Percentiles rank a stretch among this genome's conserved stretches.
Conservation (phyloP, 1,140 invertebrate species). For the Pantala flavescens region DNA sequence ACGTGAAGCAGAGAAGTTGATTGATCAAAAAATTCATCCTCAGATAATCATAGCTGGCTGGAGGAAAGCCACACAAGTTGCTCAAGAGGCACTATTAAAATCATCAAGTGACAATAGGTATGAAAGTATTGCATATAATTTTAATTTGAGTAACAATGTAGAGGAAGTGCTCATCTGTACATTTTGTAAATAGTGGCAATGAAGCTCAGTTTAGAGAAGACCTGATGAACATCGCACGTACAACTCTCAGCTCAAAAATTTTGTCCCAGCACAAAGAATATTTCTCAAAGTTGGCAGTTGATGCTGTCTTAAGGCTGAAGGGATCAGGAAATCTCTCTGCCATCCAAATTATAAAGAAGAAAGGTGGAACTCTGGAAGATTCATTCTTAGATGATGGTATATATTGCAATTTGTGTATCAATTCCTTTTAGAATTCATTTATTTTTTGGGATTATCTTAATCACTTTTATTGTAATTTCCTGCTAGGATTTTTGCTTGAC, state of each 20-base stretch:
- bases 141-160: background rate
- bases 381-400: slow-evolving; percentile 93
- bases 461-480: slow-evolving; percentile 21
- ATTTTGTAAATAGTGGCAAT: slow-evolving; percentile 46
- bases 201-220: slow-evolving; percentile 73
- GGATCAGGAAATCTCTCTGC: slow-evolving; percentile 90
- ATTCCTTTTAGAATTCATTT: no score
- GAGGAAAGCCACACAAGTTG: slow-evolving; percentile 74
- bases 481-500: slow-evolving; percentile 81
- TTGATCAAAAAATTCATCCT: slow-evolving; percentile 93
- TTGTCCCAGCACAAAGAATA: slow-evolving; percentile 95
- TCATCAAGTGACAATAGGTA: slow-evolving; percentile 67
- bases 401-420: background rate
- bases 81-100: slow-evolving; percentile 66
- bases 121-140: background rate
- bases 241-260: slow-evolving; percentile 97
- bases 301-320: slow-evolving; percentile 90
- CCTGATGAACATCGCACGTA: slow-evolving; percentile 92
- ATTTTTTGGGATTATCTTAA: background rate
- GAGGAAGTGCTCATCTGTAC: background rate
- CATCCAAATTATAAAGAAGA: slow-evolving; percentile 96
- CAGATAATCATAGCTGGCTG: slow-evolving; percentile 96
- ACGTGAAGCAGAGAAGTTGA: slow-evolving; percentile 87
- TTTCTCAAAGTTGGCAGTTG: slow-evolving; percentile 89
- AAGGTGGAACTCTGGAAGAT: slow-evolving; percentile 82